A percentile compares a stretch with the other conserved stretches of the same genome.
Conservation (phyloP, 2,797 vertebrate genomes). For the Sylvilagus floridanus region DNA sequence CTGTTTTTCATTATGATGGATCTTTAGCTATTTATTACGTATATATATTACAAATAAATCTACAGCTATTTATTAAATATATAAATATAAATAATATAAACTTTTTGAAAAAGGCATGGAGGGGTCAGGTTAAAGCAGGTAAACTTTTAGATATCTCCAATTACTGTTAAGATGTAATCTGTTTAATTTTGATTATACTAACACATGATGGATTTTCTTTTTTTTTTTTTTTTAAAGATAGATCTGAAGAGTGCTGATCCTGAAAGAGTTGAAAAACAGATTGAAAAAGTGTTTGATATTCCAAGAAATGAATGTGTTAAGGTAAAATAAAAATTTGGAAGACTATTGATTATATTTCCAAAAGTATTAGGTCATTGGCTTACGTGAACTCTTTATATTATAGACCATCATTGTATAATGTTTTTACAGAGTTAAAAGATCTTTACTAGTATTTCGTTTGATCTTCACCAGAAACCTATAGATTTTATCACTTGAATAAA, state of each 20-base stretch:
- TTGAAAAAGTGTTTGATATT: constrained; percentile 97
- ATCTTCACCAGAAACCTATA: background rate
- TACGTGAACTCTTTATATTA: background rate
- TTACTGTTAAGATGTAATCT: background rate
- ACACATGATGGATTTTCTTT: background rate
- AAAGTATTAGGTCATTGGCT: constrained; percentile 18
- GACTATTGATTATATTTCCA: background rate
- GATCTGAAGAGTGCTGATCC: constrained; percentile 98
- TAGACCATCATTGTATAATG: background rate
- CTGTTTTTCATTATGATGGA: background rate
- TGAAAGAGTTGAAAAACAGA: constrained; percentile 94
- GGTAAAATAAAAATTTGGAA: constrained; percentile 87
- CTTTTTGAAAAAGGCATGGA: constrained; percentile 6
- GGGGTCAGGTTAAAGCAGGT: background rate
- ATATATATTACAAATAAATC: background rate
- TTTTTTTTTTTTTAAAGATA: constrained; percentile 90
- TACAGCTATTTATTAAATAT: too few relatives aligned
- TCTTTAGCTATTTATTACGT: constrained; percentile 27
- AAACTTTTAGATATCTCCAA: background rate
- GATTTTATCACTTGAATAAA: background rate
- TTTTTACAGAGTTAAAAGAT: constrained; percentile 8
- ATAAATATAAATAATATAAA: too few relatives aligned
- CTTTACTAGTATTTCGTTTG: constrained; percentile 48
- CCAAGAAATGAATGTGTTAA: constrained; percentile 93
- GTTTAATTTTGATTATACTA: constrained; percentile 52